These are phyloP conservation scores for Colinus virginianus DNA, from an alignment of 2,113 vertebrate species.

Conservation along the genomic window DNA sequence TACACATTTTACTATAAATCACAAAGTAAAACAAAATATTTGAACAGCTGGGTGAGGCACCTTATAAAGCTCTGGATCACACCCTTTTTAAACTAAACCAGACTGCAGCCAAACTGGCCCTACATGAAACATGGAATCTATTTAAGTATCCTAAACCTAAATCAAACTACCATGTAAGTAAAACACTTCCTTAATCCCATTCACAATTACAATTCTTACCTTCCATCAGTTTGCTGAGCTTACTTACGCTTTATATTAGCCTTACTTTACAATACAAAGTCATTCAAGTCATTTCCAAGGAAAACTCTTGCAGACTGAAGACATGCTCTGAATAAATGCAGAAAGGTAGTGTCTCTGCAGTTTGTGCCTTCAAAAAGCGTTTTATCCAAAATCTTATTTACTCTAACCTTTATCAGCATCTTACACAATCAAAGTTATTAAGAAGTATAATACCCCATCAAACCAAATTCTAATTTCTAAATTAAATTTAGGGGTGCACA, in stretches of 20 bases:
- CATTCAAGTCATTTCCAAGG: not conserved
- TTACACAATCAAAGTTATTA: not conserved
- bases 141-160: constrained; percentile 60
- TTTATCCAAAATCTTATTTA: not conserved
- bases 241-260: constrained; percentile 25
- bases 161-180: constrained; percentile 61
- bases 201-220: constrained; percentile 52
- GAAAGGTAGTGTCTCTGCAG: not conserved
- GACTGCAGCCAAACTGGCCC: constrained; percentile 45
- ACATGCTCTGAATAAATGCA: not conserved
- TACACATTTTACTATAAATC: constrained; percentile 76
- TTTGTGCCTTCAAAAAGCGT: not conserved
- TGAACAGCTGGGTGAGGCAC: constrained; percentile 80
- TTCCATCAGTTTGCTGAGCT: constrained; percentile 63
- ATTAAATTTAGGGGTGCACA: not conserved
- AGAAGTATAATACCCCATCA: not conserved
- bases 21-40: constrained; percentile 80
- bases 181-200: constrained; percentile 64
- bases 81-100: constrained; percentile 74
- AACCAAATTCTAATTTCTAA: not conserved
- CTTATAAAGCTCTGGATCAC: constrained; percentile 72
- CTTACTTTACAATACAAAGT: constrained; percentile 1
- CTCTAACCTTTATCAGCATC: not conserved
- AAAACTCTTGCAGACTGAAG: constrained; percentile 5
- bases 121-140: constrained; percentile 58